Evolutionary conservation across 2,113 vertebrate species (phyloP).

Genomic region (Trematocara zebra): DNA sequence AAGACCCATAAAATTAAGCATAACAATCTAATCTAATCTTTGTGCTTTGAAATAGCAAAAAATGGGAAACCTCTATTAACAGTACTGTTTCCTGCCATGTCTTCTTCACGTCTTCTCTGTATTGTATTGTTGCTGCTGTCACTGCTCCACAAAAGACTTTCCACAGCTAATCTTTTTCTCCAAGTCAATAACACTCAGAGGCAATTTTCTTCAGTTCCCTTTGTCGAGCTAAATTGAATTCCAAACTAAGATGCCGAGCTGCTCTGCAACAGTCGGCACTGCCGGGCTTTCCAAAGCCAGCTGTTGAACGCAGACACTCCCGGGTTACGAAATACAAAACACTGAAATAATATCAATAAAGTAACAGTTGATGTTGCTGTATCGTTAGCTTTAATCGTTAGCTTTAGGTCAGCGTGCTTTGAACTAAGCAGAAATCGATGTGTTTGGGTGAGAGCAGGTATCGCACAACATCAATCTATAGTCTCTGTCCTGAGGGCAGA

Average conservation of each 20-base stretch:
- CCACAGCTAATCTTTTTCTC: slow-evolving; percentile 7
- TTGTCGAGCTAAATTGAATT: slow-evolving; percentile 28
- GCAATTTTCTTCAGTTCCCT: slow-evolving; percentile 9
- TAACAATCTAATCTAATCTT: background rate
- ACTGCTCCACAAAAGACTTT: slow-evolving; percentile 1
- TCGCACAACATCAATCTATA: slow-evolving; percentile 19
- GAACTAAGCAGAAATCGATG: slow-evolving; percentile 12
- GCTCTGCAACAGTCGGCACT: slow-evolving; percentile 6
- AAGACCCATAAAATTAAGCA: background rate
- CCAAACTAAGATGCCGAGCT: background rate
- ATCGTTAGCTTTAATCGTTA: background rate
- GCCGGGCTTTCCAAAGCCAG: slow-evolving; percentile 1
- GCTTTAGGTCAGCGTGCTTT: background rate
- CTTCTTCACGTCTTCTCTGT: background rate
- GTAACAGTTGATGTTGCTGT: background rate
- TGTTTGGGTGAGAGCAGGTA: slow-evolving; percentile 8
- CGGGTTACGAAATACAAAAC: background rate
- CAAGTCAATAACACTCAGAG: slow-evolving; percentile 40
- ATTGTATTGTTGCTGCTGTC: background rate
- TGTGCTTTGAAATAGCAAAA: background rate
- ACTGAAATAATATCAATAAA: background rate
- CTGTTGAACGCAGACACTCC: background rate
- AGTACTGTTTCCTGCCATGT: background rate
- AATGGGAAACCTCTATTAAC: background rate
- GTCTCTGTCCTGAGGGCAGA: background rate